Percentiles rank a stretch among this genome's conserved stretches.
Evolutionary conservation across 2,888 invertebrate genomes (phyloP).

Genomic region (Diaprepes abbreviatus): DNA sequence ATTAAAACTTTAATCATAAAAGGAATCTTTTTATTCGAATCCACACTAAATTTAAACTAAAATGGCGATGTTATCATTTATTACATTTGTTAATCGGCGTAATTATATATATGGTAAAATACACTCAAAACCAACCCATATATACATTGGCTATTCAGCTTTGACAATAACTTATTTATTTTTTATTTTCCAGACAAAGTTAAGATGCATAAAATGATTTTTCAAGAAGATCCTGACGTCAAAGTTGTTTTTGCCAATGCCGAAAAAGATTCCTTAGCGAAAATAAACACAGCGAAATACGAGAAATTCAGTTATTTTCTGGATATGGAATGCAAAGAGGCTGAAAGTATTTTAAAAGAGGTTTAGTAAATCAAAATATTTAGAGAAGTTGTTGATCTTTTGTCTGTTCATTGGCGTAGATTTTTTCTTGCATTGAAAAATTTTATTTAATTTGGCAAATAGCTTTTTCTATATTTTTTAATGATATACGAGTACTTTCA

Average conservation of each 20-base stretch:
- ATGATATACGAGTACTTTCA: too few species aligned
- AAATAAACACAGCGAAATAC: slow-evolving; percentile 36
- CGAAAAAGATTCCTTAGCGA: slow-evolving; percentile 16
- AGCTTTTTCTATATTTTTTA: too few species aligned
- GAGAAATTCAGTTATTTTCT: slow-evolving; percentile 48
- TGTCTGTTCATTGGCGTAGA: background rate
- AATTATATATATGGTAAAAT: background rate
- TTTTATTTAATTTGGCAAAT: too few species aligned
- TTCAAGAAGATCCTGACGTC: slow-evolving; percentile 30
- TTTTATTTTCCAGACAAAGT: slow-evolving; percentile 38
- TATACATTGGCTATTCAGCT: slow-evolving; percentile 24
- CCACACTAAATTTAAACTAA: too few species aligned
- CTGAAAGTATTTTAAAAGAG: slow-evolving; percentile 38
- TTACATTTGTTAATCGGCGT: too few species aligned
- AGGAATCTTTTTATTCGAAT: too few species aligned
- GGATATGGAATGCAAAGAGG: slow-evolving; percentile 45
- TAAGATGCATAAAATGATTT: slow-evolving; percentile 38
- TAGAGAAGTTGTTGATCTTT: background rate
- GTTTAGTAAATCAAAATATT: slow-evolving; percentile 22
- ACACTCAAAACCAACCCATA: background rate
- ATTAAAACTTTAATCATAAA: too few species aligned
- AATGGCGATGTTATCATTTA: too few species aligned
- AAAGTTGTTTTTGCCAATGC: slow-evolving; percentile 35
- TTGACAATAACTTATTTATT: slow-evolving; percentile 4
- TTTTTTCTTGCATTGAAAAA: too few species aligned